A percentile compares a stretch with the other conserved stretches of the same genome.
Conservation (phyloP, 2,888 invertebrate genomes). For the Agrilus cyanescens region DNA sequence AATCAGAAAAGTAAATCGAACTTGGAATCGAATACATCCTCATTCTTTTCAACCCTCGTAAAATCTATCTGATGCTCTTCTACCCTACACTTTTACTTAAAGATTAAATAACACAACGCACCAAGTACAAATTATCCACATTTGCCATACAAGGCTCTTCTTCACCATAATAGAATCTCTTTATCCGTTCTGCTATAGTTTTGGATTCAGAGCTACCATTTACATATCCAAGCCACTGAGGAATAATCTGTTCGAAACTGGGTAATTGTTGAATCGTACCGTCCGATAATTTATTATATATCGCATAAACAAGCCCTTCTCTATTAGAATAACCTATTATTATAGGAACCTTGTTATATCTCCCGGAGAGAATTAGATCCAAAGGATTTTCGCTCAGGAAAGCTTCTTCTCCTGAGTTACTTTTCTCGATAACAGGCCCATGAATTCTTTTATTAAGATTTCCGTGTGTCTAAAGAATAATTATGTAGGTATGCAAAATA, state of each 20-base stretch:
- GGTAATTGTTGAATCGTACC: neutral
- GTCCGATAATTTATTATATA: constrained; percentile 8
- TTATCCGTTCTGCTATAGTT: constrained; percentile 32
- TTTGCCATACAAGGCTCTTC: constrained; percentile 30
- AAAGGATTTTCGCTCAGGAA: constrained; percentile 26
- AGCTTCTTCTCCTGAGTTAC: constrained; percentile 15
- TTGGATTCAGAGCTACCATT: constrained; percentile 12
- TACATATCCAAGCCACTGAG: neutral
- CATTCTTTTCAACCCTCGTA: too few species aligned
- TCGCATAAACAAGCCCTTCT: constrained; percentile 28
- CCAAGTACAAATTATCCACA: constrained; percentile 29
- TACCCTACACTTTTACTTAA: too few species aligned
- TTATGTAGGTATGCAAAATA: neutral
- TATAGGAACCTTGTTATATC: constrained; percentile 28
- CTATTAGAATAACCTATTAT: constrained; percentile 27
- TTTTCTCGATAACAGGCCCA: too few species aligned
- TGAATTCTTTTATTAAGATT: too few species aligned
- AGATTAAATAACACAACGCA: too few species aligned
- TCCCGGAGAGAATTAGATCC: constrained; percentile 23
- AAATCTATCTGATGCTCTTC: too few species aligned
- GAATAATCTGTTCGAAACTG: neutral
- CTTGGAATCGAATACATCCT: too few species aligned
- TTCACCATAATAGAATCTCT: constrained; percentile 35
- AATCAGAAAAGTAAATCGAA: too few species aligned
- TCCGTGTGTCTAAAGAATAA: neutral